phyloP scores from a whole-genome alignment of 2,888 invertebrate species.

The Eudasyphora cyanicolor region DNA sequence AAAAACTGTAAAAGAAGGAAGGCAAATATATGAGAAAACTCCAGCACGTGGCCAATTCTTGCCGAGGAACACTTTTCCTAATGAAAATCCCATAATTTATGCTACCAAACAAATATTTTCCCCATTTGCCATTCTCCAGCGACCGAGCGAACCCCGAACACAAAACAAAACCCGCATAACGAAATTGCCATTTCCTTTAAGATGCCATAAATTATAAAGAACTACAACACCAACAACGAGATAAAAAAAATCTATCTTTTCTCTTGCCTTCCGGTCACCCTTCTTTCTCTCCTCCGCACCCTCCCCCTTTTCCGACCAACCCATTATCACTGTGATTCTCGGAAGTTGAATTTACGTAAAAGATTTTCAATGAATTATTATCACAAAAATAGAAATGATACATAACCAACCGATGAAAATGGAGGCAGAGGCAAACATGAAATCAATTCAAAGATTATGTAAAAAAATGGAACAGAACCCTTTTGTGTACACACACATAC shows the following conservation, averaged over 20 bases:
- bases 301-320: not conserved
- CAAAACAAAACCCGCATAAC: not conserved
- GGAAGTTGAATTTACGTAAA: constrained; percentile 22
- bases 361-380: constrained; percentile 36
- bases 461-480: no score
- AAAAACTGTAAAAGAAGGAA: no score
- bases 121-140: not conserved
- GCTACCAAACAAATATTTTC: constrained; percentile 9
- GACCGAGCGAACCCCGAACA: not conserved
- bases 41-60: not conserved
- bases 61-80: not conserved
- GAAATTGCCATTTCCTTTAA: constrained; percentile 15
- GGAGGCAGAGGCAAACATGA: not conserved
- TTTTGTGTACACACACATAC: not conserved
- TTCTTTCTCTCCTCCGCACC: not conserved
- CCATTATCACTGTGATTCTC: not conserved
- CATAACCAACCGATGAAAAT: not conserved
- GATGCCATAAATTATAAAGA: constrained; percentile 27
- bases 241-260: constrained; percentile 5
- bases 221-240: no score
- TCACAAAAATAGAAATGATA: constrained; percentile 11
- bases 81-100: constrained; percentile 14
- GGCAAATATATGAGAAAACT: no score
- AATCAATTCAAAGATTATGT: not conserved
- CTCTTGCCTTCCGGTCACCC: not conserved